Base-by-base conservation (phyloP, 2,888 invertebrate genomes). In the Chironomus riparius region DNA sequence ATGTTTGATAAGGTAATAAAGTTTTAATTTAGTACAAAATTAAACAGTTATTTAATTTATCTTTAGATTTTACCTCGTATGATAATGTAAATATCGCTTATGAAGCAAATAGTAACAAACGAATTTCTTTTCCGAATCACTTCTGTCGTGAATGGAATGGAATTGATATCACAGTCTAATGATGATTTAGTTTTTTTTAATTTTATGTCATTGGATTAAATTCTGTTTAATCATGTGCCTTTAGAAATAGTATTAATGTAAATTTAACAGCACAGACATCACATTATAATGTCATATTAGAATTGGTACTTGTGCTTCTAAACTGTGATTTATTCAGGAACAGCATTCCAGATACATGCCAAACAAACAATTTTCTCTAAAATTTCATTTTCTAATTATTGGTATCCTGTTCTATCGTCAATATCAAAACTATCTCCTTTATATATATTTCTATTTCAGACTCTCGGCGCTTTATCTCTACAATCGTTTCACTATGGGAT, bases 151-250 rank as follows among this genome's bases (percentile, higher is more conserved):
- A 50, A 71, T 18, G 6, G 21, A 12, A 15, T 71, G 6, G 21
- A 12, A 15, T 71, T 61, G 3, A 50, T n/a, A n/a, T 71, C 61
- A 5, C 13, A 24, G 6, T 24, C 48, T 4, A 71, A 22, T 38
- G 71, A 71, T 6, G 47, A 7, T 24, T 50, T 48, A 15, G 71
- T 71, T 38, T 71, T 71, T 71, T 38, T 71, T 71, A 15, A 71
- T n/a, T 56, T 7, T 24, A 12, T 24, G 5, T 50, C 48, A 3
- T n/a, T 61, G 12, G 4, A n/a, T 4, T 6, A 12, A 48, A 24
- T 24, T 56, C 13, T 71, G 71, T 10, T 56, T 56, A 3, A 71
- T 28, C 71, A 71, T 71, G 15, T 71, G 71, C n/a, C 71, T 18
- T 61, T 71, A 18, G 0, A 71, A 18, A 56, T 71, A 61, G n/a